phyloP scores from a whole-genome alignment of 2,113 vertebrate genomes.

The Rhineura floridana region DNA sequence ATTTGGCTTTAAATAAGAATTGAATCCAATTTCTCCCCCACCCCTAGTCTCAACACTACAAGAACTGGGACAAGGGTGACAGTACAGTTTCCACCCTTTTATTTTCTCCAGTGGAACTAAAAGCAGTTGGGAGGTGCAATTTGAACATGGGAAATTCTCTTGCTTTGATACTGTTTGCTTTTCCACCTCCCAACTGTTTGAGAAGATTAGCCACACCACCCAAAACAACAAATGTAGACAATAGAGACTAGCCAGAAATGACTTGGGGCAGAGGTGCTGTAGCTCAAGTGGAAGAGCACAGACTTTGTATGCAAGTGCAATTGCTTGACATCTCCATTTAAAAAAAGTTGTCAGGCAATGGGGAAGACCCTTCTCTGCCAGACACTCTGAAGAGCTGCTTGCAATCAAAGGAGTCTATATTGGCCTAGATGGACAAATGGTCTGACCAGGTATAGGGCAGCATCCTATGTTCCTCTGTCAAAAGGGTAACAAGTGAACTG shows the following conservation, averaged over 20 bases:
- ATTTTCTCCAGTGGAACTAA: too few relatives aligned
- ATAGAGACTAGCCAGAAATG: background rate
- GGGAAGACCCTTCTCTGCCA: background rate
- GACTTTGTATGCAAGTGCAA: background rate
- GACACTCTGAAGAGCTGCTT: background rate
- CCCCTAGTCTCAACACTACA: too few relatives aligned
- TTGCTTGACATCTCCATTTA: background rate
- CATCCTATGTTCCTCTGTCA: background rate
- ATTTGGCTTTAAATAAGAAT: too few relatives aligned
- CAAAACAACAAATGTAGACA: background rate
- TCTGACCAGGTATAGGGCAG: background rate
- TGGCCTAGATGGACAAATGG: background rate
- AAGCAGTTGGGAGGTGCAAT: too few relatives aligned
- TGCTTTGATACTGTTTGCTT: background rate
- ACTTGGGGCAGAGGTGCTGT: background rate
- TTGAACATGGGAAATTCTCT: too few relatives aligned
- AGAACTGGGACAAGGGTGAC: too few relatives aligned
- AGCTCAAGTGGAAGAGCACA: background rate
- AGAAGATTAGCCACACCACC: background rate
- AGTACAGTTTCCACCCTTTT: too few relatives aligned
- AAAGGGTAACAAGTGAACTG: background rate
- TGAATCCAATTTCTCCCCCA: too few relatives aligned
- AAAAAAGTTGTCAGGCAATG: background rate
- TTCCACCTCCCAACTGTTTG: background rate
- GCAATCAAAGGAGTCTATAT: background rate